A percentile compares a stretch with the other conserved stretches of the same genome.
Conservation (phyloP, 2,888 invertebrate genomes). For the Acleris sparsana region DNA sequence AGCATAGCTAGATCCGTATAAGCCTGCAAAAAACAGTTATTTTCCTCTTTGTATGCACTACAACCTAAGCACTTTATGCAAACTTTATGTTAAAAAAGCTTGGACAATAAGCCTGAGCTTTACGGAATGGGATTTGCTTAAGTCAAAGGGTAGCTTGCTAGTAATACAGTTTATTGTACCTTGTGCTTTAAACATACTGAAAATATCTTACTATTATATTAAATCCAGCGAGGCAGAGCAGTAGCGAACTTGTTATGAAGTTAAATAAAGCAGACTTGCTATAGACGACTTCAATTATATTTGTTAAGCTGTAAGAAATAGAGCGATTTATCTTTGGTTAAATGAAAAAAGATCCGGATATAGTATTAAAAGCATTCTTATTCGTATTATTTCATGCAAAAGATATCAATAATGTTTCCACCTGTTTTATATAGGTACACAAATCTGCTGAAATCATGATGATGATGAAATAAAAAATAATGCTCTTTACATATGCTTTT, state of each 20-base stretch:
- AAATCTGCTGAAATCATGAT: too few species aligned
- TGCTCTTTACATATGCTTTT: too few species aligned
- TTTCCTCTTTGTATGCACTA: slow-evolving; percentile 6
- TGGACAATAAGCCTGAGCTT: slow-evolving; percentile 4
- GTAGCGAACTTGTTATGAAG: slow-evolving; percentile 56
- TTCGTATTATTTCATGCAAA: too few species aligned
- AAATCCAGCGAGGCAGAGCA: slow-evolving; percentile 62
- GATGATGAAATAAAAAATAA: too few species aligned
- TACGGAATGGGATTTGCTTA: neutral
- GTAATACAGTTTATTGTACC: neutral
- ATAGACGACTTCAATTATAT: slow-evolving; percentile 54
- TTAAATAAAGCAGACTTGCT: slow-evolving; percentile 58
- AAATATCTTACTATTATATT: slow-evolving; percentile 54
- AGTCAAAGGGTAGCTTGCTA: neutral
- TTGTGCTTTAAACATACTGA: neutral
- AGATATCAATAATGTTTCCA: too few species aligned
- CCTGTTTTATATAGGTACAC: too few species aligned
- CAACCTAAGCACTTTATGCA: slow-evolving; percentile 15
- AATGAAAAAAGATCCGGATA: too few species aligned
- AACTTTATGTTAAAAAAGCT: slow-evolving; percentile 9
- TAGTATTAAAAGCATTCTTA: too few species aligned
- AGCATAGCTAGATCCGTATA: slow-evolving; percentile 50
- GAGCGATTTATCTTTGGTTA: neutral
- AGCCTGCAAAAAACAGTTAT: slow-evolving; percentile 49
- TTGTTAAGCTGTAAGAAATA: slow-evolving; percentile 54